phyloP scores from a whole-genome alignment of 2,113 vertebrate genomes.

The Leucosticte australis region DNA sequence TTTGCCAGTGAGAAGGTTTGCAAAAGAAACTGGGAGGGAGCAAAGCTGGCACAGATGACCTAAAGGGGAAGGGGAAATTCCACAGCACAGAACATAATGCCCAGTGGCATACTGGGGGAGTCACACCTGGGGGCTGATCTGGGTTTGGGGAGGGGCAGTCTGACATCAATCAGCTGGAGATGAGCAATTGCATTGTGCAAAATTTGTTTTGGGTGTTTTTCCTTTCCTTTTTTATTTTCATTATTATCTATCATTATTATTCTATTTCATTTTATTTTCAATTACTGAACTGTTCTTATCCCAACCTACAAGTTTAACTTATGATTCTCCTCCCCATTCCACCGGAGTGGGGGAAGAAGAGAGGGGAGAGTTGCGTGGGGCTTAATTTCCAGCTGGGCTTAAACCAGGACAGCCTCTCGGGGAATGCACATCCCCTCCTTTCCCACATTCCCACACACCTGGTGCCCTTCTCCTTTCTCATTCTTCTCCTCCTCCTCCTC shows the following conservation, averaged over 20 bases:
- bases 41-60: background rate
- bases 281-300: background rate
- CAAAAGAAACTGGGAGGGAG: background rate
- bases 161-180: background rate
- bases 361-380: accelerated
- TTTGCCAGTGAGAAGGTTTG: background rate
- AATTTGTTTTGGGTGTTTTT: background rate
- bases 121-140: too few relatives aligned
- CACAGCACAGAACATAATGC: background rate
- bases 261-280: background rate
- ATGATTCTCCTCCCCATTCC: background rate
- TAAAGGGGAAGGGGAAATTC: background rate
- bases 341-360: background rate
- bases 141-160: too few relatives aligned
- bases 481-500: background rate
- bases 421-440: background rate
- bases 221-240: background rate
- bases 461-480: too few relatives aligned
- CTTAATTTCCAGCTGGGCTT: background rate
- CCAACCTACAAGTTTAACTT: background rate
- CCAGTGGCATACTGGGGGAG: background rate
- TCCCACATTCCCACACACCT: background rate
- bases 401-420: background rate
- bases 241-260: background rate
- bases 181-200: background rate